phyloP scores from a whole-genome alignment of 2,113 vertebrate species.

The Pipra filicauda region DNA sequence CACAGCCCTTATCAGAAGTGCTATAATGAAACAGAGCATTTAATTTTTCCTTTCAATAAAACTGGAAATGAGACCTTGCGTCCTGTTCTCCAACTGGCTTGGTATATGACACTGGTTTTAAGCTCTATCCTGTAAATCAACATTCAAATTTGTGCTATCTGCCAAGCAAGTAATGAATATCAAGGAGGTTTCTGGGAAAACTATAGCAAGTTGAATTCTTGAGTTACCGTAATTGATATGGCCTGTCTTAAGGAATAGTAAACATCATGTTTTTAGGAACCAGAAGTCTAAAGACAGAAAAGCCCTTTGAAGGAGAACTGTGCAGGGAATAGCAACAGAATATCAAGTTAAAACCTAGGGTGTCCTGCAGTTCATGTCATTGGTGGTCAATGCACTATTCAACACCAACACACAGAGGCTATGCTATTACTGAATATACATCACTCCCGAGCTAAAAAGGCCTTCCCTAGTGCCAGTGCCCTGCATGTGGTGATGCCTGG shows the following conservation, averaged over 20 bases:
- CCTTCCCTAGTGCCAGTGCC: constrained; percentile 9
- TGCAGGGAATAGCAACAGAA: not conserved
- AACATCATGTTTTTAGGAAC: not conserved
- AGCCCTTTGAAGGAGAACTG: not conserved
- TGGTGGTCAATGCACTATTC: not conserved
- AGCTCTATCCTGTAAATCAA: not conserved
- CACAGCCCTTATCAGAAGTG: not conserved
- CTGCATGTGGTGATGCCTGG: not conserved
- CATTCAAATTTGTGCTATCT: not conserved
- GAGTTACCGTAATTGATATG: not conserved
- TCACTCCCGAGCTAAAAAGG: not conserved
- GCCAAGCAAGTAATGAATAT: not conserved
- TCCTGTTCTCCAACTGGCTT: not conserved
- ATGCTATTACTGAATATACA: not conserved
- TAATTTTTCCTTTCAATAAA: constrained; percentile 6
- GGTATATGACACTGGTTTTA: not conserved
- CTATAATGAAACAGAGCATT: not conserved
- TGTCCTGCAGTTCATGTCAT: not conserved
- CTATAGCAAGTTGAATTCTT: not conserved
- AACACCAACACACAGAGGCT: not conserved
- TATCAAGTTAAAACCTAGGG: not conserved
- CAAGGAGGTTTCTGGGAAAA: not conserved
- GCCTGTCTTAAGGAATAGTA: not conserved
- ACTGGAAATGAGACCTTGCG: not conserved
- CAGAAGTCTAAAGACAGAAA: not conserved